Base-by-base conservation (phyloP, 2,888 invertebrate genomes). In the Druceiella hillmani region DNA sequence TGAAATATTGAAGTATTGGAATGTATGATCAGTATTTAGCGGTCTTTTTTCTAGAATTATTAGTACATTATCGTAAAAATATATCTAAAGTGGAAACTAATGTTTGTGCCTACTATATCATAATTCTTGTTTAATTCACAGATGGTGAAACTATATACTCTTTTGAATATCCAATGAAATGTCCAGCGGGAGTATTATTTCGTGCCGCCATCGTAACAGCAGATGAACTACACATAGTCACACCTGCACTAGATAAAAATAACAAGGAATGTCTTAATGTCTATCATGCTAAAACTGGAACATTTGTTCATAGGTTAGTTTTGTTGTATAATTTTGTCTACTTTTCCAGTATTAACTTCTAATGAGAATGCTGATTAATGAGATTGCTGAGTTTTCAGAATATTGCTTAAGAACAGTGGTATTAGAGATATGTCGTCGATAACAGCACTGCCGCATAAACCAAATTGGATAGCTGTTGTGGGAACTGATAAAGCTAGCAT, bases 401-500 rank as follows among this genome's bases (percentile, higher is more conserved):
- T 72, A 12, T 66, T 70, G 2, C 62, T 70, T 26, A 71, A 72
- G 45, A 72, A 70, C 50, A 67, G 67, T 27, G 68, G 69, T 0
- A 63, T 71, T 36, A 68, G 83, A 67, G 91, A 92, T 56, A 82
- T 89, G 53, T 74, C 79, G 44, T 75, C 75, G 0, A 65, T 91
- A 31, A 80, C 87, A 3, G 83, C 89, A 1, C 78, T 92, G 68
- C 89, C 91, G 0, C 87, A 89, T 58, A 89, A 89, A 58, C 75
- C 83, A 0, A 78, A 87, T 42, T 84, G 90, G 72, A 78, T 95
- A 4, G 93, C 90, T 0, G 81, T 95, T 0, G 83, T 94, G 3
- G 89, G 92, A 35, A 81, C 81, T 5, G 95, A 95, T 52, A 94
- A 93, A 59, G 88, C 88, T 7, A 88, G 85, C 44, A 83, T 97